A percentile compares a stretch with the other conserved stretches of the same genome.
phyloP scores from a whole-genome alignment of 2,888 invertebrate genomes.

The Eristalis tenax region DNA sequence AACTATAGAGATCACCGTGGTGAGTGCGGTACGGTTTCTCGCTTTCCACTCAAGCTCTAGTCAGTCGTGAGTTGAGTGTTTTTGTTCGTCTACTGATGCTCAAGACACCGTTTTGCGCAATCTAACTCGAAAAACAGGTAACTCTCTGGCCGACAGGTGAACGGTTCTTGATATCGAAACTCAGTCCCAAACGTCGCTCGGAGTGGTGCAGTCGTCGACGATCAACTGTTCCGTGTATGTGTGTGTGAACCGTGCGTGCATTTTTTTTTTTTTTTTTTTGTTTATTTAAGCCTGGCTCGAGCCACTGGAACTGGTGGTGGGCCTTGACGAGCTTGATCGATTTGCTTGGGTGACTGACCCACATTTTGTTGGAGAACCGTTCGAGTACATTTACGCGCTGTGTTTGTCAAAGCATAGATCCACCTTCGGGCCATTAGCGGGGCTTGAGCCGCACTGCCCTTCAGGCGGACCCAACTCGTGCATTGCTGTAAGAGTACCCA shows the following conservation, averaged over 20 bases:
- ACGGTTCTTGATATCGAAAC: not conserved
- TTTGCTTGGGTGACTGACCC: slow-evolving; percentile 32
- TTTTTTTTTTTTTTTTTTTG: not conserved
- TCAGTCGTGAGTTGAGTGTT: slow-evolving; percentile 28
- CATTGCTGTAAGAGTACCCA: slow-evolving; percentile 19
- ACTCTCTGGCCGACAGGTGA: slow-evolving; percentile 34
- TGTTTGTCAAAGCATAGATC: not conserved
- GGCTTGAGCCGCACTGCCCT: not conserved
- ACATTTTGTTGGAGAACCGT: slow-evolving; percentile 19
- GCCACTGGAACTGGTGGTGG: not conserved
- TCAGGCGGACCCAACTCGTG: slow-evolving; percentile 13
- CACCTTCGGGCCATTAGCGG: not conserved
- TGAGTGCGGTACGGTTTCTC: not conserved
- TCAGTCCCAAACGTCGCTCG: slow-evolving; percentile 41
- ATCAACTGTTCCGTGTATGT: not conserved
- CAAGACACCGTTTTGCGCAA: slow-evolving; percentile 8
- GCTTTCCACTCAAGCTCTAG: slow-evolving; percentile 2
- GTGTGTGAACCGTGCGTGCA: not conserved
- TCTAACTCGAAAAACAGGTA: slow-evolving; percentile 53
- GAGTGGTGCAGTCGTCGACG: slow-evolving; percentile 23
- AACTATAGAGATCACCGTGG: not conserved
- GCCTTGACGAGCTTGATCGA: not conserved
- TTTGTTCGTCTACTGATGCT: not conserved
- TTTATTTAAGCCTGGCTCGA: not conserved
- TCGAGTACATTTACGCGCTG: slow-evolving; percentile 15